Percentiles rank a stretch among this genome's conserved stretches.
These are phyloP conservation scores for Lasiurus borealis DNA, from an alignment of 2,113 vertebrate species.

Conservation along the genomic window DNA sequence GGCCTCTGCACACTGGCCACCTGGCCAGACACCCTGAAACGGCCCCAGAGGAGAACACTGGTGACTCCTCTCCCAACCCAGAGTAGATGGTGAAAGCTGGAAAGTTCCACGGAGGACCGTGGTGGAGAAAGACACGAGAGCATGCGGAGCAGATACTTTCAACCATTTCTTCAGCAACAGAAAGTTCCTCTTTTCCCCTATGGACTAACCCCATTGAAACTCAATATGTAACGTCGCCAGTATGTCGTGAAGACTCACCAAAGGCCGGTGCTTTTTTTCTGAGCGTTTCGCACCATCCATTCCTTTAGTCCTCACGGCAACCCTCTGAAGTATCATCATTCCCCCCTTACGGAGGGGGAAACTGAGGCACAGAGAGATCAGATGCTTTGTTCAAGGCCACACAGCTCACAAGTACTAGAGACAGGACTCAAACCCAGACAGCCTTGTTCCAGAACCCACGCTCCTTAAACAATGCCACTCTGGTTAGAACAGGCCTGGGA, in stretches of 20 bases:
- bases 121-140: neutral
- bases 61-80: no score
- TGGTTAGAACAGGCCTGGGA: fast-evolving
- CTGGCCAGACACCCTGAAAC: fast-evolving
- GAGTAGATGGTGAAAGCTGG: neutral
- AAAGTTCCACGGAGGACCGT: fast-evolving
- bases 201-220: neutral
- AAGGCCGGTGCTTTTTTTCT: neutral
- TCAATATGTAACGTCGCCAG: fast-evolving
- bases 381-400: neutral
- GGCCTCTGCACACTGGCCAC: neutral
- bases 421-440: neutral
- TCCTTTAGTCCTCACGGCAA: neutral
- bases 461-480: neutral
- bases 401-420: neutral
- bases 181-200: neutral
- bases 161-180: neutral
- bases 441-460: neutral
- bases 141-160: fast-evolving
- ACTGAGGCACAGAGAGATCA: neutral
- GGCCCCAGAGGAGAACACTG: neutral
- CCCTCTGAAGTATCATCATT: neutral
- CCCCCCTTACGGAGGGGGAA: neutral
- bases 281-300: neutral
- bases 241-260: neutral